Evolutionary conservation across 2,113 vertebrate species (phyloP), one percentile per base, ranked within the genome.

Genomic region (Equus przewalskii): DNA sequence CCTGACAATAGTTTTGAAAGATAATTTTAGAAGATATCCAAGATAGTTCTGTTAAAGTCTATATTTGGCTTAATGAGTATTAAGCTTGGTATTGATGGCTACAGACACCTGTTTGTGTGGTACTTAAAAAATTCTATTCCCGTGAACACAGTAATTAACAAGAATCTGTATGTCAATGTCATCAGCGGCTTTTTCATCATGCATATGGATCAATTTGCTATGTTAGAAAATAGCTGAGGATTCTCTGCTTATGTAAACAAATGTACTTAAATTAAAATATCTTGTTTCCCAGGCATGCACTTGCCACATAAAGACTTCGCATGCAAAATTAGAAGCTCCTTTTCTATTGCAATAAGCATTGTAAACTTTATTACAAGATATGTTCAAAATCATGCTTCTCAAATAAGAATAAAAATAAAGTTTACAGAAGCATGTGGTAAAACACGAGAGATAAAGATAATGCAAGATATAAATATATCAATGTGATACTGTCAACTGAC

Each of bases 321-420:
- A 49, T 75, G 88, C 19, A 80, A 89, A 95, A 91, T 19, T 18
- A 49, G 76, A 78, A 86, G 24, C 33, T 87, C 44, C 33, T 90
- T 90, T 91, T 44, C 44, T 80, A 91, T 2, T 67, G 44, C 30
- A 69, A 30, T 88, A 84, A 67, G n/a, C 22, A 62, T 44, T 88
- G 41, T 49, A 82, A 96, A 65, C 5, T 94, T 96, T 36, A 90
- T 26, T 69, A 96, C 7, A 87, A 14, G 56, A 62, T 91, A 51
- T 36, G 62, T 70, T 85, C 21, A 89, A 91, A 85, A 85, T 64
- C 82, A 85, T 46, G 46, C 36, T 91, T 96, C 89, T 95, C 33
- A 97, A 95, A 86, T 70, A 90, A 73, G n/a, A 33, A 58, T 76
- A 22, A 95, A 96, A 97, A 89, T 88, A 70, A 93, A 95, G 56